Conservation (phyloP, 2,888 invertebrate species). For the Trichogramma dendrolimi region DNA sequence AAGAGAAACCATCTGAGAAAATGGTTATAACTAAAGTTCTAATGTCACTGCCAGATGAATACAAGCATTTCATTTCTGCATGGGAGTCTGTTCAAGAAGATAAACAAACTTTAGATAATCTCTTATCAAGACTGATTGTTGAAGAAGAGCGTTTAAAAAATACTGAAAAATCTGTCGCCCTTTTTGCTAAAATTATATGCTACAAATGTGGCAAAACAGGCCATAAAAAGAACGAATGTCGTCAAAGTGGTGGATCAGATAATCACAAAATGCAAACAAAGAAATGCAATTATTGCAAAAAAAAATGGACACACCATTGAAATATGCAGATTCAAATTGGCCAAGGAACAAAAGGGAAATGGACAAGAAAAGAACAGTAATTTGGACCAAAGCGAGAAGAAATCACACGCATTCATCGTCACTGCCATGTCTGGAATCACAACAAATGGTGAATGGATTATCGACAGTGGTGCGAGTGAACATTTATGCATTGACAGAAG, state of each 20-base stretch:
- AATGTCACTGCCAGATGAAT: conserved; percentile 29
- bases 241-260: background rate
- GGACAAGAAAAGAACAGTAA: too few species aligned
- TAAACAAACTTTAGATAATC: conserved; percentile 11
- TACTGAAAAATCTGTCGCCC: background rate
- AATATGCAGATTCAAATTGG: background rate
- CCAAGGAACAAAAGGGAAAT: too few species aligned
- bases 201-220: background rate
- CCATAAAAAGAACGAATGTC: background rate
- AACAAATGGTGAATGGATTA: background rate
- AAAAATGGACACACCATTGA: background rate
- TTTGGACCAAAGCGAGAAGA: too few species aligned
- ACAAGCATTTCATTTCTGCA: conserved; percentile 32
- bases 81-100: conserved; percentile 22
- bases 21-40: conserved; percentile 35
- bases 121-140: conserved; percentile 15
- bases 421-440: background rate
- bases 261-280: background rate
- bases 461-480: background rate
- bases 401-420: background rate
- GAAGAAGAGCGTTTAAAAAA: conserved; percentile 13
- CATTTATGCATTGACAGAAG: background rate
- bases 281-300: background rate
- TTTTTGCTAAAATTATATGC: background rate
- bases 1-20: conserved; percentile 24